These are phyloP conservation scores for Mnemiopsis leidyi DNA, from an alignment of 37 sponge, comb jelly and placozoan species.

Conservation along the genomic window DNA sequence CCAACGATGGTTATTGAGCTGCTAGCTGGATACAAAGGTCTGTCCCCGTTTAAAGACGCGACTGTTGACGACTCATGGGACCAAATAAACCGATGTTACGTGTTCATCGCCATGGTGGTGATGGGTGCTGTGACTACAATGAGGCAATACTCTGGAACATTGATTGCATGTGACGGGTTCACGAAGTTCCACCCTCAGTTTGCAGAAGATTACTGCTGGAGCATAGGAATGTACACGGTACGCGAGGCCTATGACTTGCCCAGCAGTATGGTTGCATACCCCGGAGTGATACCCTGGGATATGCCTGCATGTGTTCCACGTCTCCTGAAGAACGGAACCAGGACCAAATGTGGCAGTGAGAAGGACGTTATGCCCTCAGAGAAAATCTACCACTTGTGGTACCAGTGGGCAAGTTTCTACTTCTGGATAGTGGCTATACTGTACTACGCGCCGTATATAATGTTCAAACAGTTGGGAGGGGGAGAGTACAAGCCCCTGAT, in stretches of 20 bases:
- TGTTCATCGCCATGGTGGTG: neutral
- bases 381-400: neutral
- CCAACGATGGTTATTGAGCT: neutral
- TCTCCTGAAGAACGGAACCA: neutral
- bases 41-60: constrained; percentile 1
- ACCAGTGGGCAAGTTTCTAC: constrained; percentile 6
- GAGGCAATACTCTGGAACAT: neutral
- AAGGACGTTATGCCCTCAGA: neutral
- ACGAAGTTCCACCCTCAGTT: neutral
- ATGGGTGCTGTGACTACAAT: neutral
- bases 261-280: neutral
- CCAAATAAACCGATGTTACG: neutral
- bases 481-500: neutral
- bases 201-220: constrained; percentile 10
- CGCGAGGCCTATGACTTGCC: constrained; percentile 17
- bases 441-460: neutral
- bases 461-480: constrained; percentile 16
- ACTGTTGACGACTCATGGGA: constrained; percentile 18
- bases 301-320: constrained; percentile 5
- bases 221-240: neutral
- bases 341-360: neutral
- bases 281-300: neutral
- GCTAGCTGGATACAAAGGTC: neutral
- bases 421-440: neutral
- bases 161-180: constrained; percentile 2